A percentile compares a stretch with the other conserved stretches of the same genome.
phyloP scores from a whole-genome alignment of 1,140 invertebrate species.

The Lepidotrigona ventralis region DNA sequence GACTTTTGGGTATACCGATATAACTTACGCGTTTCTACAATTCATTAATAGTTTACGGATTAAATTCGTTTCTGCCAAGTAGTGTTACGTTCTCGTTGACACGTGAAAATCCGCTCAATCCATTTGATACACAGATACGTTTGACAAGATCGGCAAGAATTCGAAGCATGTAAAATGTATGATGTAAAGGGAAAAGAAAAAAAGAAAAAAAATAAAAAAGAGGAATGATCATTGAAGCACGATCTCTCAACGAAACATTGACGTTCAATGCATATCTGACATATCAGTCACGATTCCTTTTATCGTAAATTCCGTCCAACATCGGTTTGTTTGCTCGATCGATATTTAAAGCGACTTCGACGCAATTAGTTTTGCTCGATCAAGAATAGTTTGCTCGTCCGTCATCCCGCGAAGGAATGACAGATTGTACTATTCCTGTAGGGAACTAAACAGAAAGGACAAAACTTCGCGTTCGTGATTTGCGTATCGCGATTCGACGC shows the following conservation, averaged over 20 bases:
- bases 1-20: too few species aligned
- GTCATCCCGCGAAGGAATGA: slow-evolving; percentile 46
- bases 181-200: too few species aligned
- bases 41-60: too few species aligned
- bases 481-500: background rate
- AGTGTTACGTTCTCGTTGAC: too few species aligned
- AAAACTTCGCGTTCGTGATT: background rate
- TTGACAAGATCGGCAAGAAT: too few species aligned
- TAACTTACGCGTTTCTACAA: too few species aligned
- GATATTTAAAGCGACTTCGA: slow-evolving; percentile 34
- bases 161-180: too few species aligned
- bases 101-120: too few species aligned
- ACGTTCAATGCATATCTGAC: background rate
- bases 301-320: background rate
- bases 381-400: slow-evolving; percentile 47
- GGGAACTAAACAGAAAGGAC: slow-evolving; percentile 16
- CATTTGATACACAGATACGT: too few species aligned
- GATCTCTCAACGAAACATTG: background rate
- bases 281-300: background rate
- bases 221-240: background rate
- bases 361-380: slow-evolving; percentile 31
- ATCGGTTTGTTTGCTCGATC: too few species aligned
- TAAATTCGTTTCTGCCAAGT: too few species aligned
- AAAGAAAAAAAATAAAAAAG: too few species aligned
- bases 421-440: slow-evolving; percentile 47